Conservation (phyloP, 1,140 invertebrate species). For the Venustaconcha ellipsiformis region DNA sequence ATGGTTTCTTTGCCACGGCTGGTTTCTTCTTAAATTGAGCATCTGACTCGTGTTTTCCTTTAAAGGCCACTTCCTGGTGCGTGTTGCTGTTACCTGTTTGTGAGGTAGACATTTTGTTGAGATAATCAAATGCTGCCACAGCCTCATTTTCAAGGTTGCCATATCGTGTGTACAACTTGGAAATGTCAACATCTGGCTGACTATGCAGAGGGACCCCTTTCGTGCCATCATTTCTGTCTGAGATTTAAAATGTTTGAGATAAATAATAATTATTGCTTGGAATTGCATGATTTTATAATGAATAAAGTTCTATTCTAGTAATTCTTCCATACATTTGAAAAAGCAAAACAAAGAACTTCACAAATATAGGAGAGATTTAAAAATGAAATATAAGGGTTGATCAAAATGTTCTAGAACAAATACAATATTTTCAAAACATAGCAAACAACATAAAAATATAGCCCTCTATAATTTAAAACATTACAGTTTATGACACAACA, state of each 20-base stretch:
- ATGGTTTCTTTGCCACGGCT: slow-evolving; percentile 21
- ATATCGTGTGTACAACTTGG: slow-evolving; percentile 48
- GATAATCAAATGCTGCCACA: slow-evolving; percentile 57
- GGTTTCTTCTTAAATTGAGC: not conserved
- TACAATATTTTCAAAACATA: no score
- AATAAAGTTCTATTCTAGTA: not conserved
- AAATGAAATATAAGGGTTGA: no score
- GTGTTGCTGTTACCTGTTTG: slow-evolving; percentile 22
- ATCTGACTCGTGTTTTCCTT: not conserved
- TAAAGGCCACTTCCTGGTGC: slow-evolving; percentile 19
- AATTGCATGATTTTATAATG: not conserved
- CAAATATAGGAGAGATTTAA: no score
- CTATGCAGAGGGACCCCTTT: not conserved
- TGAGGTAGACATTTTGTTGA: slow-evolving; percentile 45
- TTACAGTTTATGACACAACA: no score
- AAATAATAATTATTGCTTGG: not conserved
- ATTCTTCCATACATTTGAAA: no score
- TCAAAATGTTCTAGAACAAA: no score
- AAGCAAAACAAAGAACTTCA: no score
- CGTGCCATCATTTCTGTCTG: slow-evolving; percentile 27
- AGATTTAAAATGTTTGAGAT: not conserved
- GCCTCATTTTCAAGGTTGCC: slow-evolving; percentile 54
- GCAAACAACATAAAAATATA: no score
- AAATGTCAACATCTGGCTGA: slow-evolving; percentile 29
- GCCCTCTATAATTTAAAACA: no score